A percentile compares a stretch with the other conserved stretches of the same genome.
phyloP scores from a whole-genome alignment of 2,888 invertebrate genomes.

The Meganola albula region DNA sequence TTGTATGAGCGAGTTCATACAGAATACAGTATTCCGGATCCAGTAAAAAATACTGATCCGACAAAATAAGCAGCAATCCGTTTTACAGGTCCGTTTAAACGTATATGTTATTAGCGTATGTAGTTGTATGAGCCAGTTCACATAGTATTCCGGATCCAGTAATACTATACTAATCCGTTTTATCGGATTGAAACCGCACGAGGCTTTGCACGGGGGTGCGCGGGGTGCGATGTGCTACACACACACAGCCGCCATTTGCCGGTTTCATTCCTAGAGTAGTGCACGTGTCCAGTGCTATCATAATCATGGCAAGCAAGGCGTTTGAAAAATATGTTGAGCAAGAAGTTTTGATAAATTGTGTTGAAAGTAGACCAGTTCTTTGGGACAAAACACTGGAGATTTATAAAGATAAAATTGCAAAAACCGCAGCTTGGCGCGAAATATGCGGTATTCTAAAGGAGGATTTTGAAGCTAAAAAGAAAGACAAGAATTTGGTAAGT shows the following conservation, averaged over 20 bases:
- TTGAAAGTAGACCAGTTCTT: constrained; percentile 12
- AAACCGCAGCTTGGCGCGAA: constrained; percentile 19
- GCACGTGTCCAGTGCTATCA: constrained; percentile 17
- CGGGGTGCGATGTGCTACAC: constrained; percentile 13
- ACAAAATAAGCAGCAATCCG: background rate
- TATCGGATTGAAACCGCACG: constrained; percentile 1
- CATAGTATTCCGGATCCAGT: constrained; percentile 1
- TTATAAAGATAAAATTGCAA: constrained; percentile 15
- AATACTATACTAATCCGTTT: constrained; percentile 1
- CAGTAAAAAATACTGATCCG: constrained; percentile 1
- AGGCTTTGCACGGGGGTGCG: constrained; percentile 15
- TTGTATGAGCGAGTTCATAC: too few species aligned
- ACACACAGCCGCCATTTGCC: constrained; percentile 11
- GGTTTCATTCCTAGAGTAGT: constrained; percentile 13
- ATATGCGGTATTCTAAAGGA: background rate
- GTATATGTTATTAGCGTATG: constrained; percentile 1
- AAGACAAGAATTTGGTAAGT: background rate
- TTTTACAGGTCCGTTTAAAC: constrained; percentile 1
- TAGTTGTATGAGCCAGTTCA: too few species aligned
- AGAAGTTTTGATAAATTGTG: constrained; percentile 8
- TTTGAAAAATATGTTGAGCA: constrained; percentile 5
- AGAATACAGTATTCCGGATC: too few species aligned
- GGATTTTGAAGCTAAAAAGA: background rate
- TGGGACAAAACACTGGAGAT: constrained; percentile 17
- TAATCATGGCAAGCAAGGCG: constrained; percentile 11